Evolutionary conservation across 1,140 invertebrate genomes (phyloP).

Genomic region (Goniozus legneri): DNA sequence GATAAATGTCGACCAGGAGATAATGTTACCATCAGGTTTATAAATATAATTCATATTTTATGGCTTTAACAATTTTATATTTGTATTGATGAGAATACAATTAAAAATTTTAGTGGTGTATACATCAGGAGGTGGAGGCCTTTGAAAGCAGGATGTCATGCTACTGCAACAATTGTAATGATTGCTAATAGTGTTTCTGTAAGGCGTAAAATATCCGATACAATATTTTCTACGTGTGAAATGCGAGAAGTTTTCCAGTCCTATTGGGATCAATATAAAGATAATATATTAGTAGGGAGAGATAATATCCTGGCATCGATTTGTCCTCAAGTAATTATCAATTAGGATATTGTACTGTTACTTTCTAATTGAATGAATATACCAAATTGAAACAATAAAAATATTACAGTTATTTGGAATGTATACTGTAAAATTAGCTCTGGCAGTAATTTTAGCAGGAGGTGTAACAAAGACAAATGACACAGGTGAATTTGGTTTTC

Average conservation of each 20-base stretch:
- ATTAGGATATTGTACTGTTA: slow-evolving; percentile 10
- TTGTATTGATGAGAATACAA: slow-evolving; percentile 12
- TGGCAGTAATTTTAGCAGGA: slow-evolving; percentile 70
- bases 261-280: slow-evolving; percentile 71
- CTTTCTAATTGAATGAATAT: background rate
- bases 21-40: slow-evolving; percentile 78
- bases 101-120: slow-evolving; percentile 63
- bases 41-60: slow-evolving; percentile 2
- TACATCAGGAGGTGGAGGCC: slow-evolving; percentile 72
- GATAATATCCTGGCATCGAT: slow-evolving; percentile 79
- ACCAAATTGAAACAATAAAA: slow-evolving; percentile 9
- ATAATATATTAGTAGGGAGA: slow-evolving; percentile 66
- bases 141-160: slow-evolving; percentile 57
- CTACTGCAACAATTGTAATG: slow-evolving; percentile 54
- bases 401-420: slow-evolving; percentile 76
- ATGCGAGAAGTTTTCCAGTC: slow-evolving; percentile 66
- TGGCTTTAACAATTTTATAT: background rate
- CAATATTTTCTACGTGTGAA: slow-evolving; percentile 54
- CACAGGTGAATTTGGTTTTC: slow-evolving; percentile 42
- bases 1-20: slow-evolving; percentile 86
- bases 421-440: slow-evolving; percentile 81
- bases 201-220: slow-evolving; percentile 38
- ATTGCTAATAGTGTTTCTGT: slow-evolving; percentile 45
- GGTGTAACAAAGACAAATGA: slow-evolving; percentile 62
- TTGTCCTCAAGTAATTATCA: slow-evolving; percentile 69